Conservation (phyloP, 2,888 invertebrate species). For the Dasysyrphus albostriatus region DNA sequence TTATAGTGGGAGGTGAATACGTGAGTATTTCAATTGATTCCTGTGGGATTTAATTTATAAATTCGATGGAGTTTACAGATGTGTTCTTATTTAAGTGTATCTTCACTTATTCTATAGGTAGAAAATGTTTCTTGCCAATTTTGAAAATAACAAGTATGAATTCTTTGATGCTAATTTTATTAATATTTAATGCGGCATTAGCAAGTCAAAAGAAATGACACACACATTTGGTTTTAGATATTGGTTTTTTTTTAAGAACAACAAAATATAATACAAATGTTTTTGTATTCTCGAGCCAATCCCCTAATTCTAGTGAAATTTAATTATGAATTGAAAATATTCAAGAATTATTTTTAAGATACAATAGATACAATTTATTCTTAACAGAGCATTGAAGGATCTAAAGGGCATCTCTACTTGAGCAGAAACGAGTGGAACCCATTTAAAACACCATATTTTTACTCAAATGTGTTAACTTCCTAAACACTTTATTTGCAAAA, state of each 20-base stretch:
- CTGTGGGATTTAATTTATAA: constrained; percentile 59
- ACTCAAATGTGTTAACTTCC: too few species aligned
- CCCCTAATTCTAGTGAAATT: background rate
- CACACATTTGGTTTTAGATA: background rate
- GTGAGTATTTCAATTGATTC: constrained; percentile 57
- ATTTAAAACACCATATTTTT: too few species aligned
- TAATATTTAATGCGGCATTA: constrained; percentile 15
- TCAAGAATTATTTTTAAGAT: background rate
- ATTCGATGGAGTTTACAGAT: constrained; percentile 49
- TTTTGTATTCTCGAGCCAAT: background rate
- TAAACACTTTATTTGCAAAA: too few species aligned
- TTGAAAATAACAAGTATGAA: background rate
- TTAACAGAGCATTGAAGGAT: too few species aligned
- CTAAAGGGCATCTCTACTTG: too few species aligned
- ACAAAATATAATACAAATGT: background rate
- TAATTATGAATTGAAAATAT: background rate
- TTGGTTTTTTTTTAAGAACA: too few species aligned
- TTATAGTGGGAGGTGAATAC: background rate
- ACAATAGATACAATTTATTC: too few species aligned
- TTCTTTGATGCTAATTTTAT: background rate
- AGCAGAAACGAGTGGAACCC: too few species aligned
- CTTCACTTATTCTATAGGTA: background rate
- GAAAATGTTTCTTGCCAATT: constrained; percentile 18
- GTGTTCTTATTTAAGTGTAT: constrained; percentile 33
- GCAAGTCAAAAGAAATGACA: background rate